Base-by-base conservation (phyloP, 1,140 invertebrate genomes). In the Diabrotica virgifera region DNA sequence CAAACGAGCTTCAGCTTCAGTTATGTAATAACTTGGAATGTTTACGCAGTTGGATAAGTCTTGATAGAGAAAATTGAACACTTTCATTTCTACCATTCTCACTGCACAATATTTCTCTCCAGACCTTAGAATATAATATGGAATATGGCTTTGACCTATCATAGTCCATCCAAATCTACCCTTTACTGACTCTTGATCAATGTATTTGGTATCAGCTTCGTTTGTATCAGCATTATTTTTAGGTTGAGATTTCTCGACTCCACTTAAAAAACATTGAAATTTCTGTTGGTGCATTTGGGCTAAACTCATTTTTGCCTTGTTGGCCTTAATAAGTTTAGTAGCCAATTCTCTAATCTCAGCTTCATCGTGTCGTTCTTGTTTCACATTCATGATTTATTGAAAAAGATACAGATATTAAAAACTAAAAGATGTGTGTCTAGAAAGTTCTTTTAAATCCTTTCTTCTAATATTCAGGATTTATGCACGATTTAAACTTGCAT, bases 1-100 rank as follows among this genome's bases (percentile, higher is more conserved):
- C 11, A 97, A 82, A 66, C 91, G 88, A 54, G 92, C 90, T 82
- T 98, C 95, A 5, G 89, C 86, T 67, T 94, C 91, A 6, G 94
- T 97, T 62, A 97, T 95, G 77, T 93, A 97, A 78, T 95, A 95
- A 81, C 93, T 95, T 64, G 91, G 86, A 60, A 98, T 93, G 77
- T 91, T 93, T 2, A 92, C 94, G 78, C 93, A 95, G 68, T 84
- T 87, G 78, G 92, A 93, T 68, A 95, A 90, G 73, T 94, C 92
- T n/a, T n/a, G n/a, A n/a, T n/a, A n/a, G n/a, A n/a, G n/a, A 73
- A 88, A 90, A 74, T 86, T 89, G 68, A 94, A 80, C 50, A 93
- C 81, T 81, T 94, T 92, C 70, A 87, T 86, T 79, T 97, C 95
- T 52, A 96, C 89, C 85, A 97, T 95, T 46, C 93, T 84, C 51